These are phyloP conservation scores for Amphimedon queenslandica DNA, from an alignment of 37 sponge, comb jelly and placozoan genomes.

Conservation along the genomic window DNA sequence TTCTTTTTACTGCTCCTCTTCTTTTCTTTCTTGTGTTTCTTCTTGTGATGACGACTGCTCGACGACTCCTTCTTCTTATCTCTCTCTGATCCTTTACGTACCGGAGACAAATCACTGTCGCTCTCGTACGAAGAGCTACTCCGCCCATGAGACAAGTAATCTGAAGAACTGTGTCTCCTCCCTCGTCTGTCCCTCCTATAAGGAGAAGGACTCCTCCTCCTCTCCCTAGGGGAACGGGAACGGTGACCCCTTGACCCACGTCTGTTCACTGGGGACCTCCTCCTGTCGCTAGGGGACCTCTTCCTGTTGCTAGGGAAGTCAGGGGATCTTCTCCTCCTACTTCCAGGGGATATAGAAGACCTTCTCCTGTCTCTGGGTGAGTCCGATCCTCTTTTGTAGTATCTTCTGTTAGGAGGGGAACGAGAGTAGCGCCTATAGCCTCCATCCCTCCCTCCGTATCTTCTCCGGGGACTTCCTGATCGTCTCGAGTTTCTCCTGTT, in stretches of 20 bases:
- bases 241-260: no score
- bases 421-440: neutral
- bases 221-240: neutral
- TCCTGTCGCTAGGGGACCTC: neutral
- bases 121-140: neutral
- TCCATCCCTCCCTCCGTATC: neutral
- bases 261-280: no score
- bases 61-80: neutral
- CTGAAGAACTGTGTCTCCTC: neutral
- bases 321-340: neutral
- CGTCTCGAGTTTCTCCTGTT: no score
- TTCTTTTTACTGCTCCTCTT: neutral
- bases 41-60: neutral
- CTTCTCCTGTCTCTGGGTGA: neutral
- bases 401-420: neutral
- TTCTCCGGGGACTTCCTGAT: neutral
- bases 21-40: conserved; percentile 1
- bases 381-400: neutral
- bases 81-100: neutral
- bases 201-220: neutral
- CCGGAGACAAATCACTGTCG: neutral
- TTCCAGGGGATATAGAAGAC: neutral
- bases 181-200: neutral
- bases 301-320: neutral
- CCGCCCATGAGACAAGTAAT: neutral